Evolutionary conservation across 2,888 invertebrate genomes (phyloP).

Genomic region (Melinopterus prodromus): DNA sequence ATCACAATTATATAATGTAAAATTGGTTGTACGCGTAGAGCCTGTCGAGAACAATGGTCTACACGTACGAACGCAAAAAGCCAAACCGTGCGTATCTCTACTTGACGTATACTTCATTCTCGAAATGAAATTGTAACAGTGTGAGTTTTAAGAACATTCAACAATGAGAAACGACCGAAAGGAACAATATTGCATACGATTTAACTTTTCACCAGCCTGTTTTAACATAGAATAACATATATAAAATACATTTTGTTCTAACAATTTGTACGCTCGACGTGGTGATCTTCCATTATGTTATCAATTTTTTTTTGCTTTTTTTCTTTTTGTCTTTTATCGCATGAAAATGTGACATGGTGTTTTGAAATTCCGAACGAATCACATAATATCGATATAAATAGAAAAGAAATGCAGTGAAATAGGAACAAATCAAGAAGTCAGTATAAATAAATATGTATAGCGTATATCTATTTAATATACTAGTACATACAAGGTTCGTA

Average conservation of each 20-base stretch:
- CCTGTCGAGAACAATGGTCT: conserved; percentile 19
- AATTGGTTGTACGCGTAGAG: conserved; percentile 24
- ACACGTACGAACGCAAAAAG: conserved; percentile 17
- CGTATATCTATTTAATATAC: conserved; percentile 9
- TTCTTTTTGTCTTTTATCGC: conserved; percentile 11
- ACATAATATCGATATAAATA: conserved; percentile 10
- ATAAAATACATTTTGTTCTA: conserved; percentile 29
- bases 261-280: conserved; percentile 24
- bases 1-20: conserved; percentile 48
- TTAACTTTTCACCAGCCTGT: conserved; percentile 11
- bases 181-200: not conserved
- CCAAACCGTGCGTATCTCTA: not conserved
- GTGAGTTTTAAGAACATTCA: not conserved
- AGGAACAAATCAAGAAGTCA: conserved; percentile 28
- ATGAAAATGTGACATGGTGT: conserved; percentile 25
- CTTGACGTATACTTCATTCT: not conserved
- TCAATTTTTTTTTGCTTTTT: conserved; percentile 14
- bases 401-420: conserved; percentile 29
- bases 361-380: conserved; percentile 12
- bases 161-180: conserved; percentile 5
- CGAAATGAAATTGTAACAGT: no score
- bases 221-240: conserved; percentile 9
- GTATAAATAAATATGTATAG: conserved; percentile 21
- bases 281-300: not conserved
- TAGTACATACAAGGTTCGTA: conserved; percentile 25